Evolutionary conservation across 2,113 vertebrate species (phyloP).

Genomic region (Gopherus flavomarginatus): DNA sequence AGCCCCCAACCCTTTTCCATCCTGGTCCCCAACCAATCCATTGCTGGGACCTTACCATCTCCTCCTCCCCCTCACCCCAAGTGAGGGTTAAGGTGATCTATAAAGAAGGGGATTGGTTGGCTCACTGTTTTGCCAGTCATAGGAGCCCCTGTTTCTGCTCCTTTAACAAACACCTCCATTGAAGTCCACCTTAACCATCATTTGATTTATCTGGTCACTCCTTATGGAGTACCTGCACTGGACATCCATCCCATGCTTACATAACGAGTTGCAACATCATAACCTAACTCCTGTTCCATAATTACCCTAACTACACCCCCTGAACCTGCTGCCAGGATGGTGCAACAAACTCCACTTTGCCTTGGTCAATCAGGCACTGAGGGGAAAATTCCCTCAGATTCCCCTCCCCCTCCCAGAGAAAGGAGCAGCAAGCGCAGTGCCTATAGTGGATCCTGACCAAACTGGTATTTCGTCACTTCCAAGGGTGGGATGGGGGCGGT

Average conservation of each 20-base stretch:
- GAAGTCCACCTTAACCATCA: neutral
- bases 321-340: neutral
- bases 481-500: neutral
- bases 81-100: neutral
- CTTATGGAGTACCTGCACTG: neutral
- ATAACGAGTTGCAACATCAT: neutral
- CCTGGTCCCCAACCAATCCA: neutral
- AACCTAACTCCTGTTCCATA: neutral
- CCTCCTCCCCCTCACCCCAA: no score
- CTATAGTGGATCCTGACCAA: neutral
- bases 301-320: no score
- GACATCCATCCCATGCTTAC: neutral
- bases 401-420: neutral
- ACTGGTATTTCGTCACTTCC: neutral
- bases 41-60: neutral
- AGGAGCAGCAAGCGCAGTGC: neutral
- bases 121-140: neutral
- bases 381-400: neutral
- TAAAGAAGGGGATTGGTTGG: neutral
- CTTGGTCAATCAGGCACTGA: neutral
- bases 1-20: neutral
- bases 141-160: neutral
- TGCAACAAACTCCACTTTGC: neutral
- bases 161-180: neutral
- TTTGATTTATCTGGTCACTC: neutral